Evolutionary conservation across 2,888 invertebrate species (phyloP).

Genomic region (Chalcis sispes): DNA sequence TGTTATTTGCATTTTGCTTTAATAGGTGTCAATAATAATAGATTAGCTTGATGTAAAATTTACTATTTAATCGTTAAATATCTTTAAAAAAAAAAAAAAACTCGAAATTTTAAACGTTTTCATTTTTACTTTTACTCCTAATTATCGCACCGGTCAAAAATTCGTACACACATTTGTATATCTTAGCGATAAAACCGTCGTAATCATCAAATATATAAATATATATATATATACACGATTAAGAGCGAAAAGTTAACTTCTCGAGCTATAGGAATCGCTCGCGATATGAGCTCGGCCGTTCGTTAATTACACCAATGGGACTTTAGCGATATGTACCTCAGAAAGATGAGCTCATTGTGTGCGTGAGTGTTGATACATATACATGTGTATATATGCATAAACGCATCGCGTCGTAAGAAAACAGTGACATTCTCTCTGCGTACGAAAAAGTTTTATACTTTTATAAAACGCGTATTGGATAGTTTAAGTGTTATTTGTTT

Average conservation of each 20-base stretch:
- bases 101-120: neutral
- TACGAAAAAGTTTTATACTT: too few relatives aligned
- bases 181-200: constrained; percentile 17
- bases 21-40: too few relatives aligned
- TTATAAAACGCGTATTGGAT: too few relatives aligned
- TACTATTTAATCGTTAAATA: too few relatives aligned
- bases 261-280: constrained; percentile 30
- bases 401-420: too few relatives aligned
- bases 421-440: too few relatives aligned
- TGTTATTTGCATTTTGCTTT: too few relatives aligned
- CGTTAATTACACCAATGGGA: constrained; percentile 30
- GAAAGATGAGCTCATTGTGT: constrained; percentile 27
- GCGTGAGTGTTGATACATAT: neutral
- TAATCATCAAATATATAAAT: constrained; percentile 47
- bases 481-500: too few relatives aligned
- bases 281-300: constrained; percentile 24
- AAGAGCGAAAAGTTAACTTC: constrained; percentile 10
- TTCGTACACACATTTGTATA: neutral
- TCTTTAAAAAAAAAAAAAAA: neutral
- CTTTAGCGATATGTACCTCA: constrained; percentile 6
- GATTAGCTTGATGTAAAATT: too few relatives aligned
- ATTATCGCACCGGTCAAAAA: constrained; percentile 18
- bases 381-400: too few relatives aligned
- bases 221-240: neutral
- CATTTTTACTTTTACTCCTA: constrained; percentile 11